Evolutionary conservation across 2,797 vertebrate species (phyloP).

Genomic region (Tokudaia muenninki): DNA sequence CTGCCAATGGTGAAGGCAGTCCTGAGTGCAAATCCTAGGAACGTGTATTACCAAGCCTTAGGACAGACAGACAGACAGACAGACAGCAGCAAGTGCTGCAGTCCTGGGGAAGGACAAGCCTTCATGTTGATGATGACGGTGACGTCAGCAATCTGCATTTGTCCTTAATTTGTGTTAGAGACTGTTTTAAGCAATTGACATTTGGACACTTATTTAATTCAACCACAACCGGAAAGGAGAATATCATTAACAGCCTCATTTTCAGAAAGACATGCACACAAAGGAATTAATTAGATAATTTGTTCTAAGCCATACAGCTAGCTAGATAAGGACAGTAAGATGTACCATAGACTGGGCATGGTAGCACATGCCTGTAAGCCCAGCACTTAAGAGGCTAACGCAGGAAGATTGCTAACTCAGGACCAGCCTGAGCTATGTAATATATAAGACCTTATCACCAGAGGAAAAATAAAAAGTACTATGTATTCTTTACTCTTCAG

Average conservation of each 20-base stretch:
- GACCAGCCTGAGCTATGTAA: neutral
- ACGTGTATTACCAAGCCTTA: neutral
- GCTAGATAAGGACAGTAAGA: neutral
- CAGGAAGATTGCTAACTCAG: neutral
- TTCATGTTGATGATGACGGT: neutral
- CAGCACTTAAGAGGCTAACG: neutral
- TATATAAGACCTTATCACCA: neutral
- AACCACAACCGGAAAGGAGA: slow-evolving; percentile 37
- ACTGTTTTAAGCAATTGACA: slow-evolving; percentile 22
- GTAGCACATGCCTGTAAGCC: too few relatives aligned
- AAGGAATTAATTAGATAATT: neutral
- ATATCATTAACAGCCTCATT: neutral
- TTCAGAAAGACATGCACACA: slow-evolving; percentile 18
- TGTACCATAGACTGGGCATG: too few relatives aligned
- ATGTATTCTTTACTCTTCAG: neutral
- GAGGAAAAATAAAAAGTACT: neutral
- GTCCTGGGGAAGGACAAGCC: neutral
- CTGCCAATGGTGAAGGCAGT: neutral
- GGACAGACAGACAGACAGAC: neutral
- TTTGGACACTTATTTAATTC: slow-evolving; percentile 31
- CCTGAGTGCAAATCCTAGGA: neutral
- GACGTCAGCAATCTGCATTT: neutral
- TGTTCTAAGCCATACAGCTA: neutral
- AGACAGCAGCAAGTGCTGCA: neutral
- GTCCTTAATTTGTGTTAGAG: slow-evolving; percentile 12